Base-by-base conservation (phyloP, 2,113 vertebrate genomes). In the Plectropomus leopardus region DNA sequence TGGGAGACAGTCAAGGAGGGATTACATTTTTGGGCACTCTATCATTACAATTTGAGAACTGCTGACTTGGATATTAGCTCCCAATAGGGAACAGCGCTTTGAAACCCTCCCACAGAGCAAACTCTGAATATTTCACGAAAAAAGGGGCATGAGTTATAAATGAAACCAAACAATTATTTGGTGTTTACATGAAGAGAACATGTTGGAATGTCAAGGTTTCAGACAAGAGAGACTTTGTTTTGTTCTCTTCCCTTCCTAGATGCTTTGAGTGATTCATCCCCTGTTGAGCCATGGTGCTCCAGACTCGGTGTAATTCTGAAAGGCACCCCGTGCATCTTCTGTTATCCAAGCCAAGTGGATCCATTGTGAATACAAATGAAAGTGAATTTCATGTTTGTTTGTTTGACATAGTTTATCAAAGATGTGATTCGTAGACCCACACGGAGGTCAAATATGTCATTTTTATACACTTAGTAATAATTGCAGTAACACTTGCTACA, bases 11-110 rank as follows among this genome's bases (percentile, higher is more conserved):
- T 90, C 85, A 85, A 93, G 89, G 86, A 93, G 90, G 90, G 89
- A 93, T 94, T 92, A 90, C 89, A 93, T 89, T 92, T 92, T 91
- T 88, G 88, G 91, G 89, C 87, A 92, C 83, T 94, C 88, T 85
- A 88, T 93, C 92, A 93, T 91, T 92, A 91, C 87, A 93, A 90
- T 93, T 91, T 69, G 58, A 89, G 85, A 91, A 93, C 87, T 89
- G 89, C 89, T 92, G 90, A 94, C 90, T 90, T 92, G 85, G 76
- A 93, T 93, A 92, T 91, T 77, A 93, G 85, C 87, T 90, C 93
- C 86, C 90, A 86, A 90, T 88, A 70, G 91, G 91, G 88, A 82
- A 75, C 82, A 78, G 32, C 13, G 48, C 87, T 74, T 84, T 40
- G 36, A 64, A 75, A 91, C 47, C 83, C 80, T 76, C 90, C 84